Base-by-base conservation (phyloP, 2,888 invertebrate species). In the Hypena proboscidalis region DNA sequence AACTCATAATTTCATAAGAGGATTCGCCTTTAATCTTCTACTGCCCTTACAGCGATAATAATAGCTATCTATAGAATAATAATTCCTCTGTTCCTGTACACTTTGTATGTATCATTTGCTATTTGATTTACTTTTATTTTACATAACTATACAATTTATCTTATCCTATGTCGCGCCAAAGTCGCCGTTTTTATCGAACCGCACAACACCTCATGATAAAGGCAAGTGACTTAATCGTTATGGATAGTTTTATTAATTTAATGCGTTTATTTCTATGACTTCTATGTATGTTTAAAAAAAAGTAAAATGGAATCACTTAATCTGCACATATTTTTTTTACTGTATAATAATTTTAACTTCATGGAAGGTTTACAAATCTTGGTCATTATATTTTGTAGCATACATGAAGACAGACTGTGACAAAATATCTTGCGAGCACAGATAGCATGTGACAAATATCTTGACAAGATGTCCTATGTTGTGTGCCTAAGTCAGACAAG, bases 71-170 rank as follows among this genome's bases (percentile, higher is more conserved):
- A 65, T 60, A 50, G 55, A 56, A 46, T 58, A 58, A 64, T 64
- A 64, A 62, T 67, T 66, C 64, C 56, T 58, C 55, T 55, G 58
- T 64, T 58, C 63, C 67, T 66, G 64, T 64, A 64, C 67, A 64
- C 41, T 52, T 66, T 49, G 40, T 53, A 37, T 47, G 67, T 49
- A 37, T 55, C 58, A 44, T 51, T 45, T 52, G 46, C 42, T 54
- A 48, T 52, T 54, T 62, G 27, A 53, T 53, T 62, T 46, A 56
- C 20, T 51, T 49, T 42, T 51, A 62, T 42, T 53, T 55, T 64
- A 64, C 33, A 68, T 70, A 61, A 55, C 64, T 76, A 70, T 77
- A 77, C 76, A 79, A 61, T n/a, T n/a, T n/a, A n/a, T 76, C 70
- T 71, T 74, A 64, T 46, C 45, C 67, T 62, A 66, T 43, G 47